Conservation (phyloP, 1,140 invertebrate species). For the Euwallacea fornicatus region DNA sequence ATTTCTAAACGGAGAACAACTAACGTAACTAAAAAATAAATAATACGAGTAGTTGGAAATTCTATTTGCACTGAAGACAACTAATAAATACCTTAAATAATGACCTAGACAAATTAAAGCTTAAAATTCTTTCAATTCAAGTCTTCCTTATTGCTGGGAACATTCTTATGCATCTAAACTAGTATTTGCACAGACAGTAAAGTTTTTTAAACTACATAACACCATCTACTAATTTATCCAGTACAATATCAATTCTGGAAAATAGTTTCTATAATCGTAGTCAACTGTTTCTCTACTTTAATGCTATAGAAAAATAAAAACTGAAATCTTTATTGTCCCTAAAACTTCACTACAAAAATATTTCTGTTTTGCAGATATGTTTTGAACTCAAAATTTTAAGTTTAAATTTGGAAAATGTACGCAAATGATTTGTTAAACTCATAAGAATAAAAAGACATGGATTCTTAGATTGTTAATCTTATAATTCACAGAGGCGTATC, state of each 20-base stretch:
- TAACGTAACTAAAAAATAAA: background rate
- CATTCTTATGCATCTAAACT: background rate
- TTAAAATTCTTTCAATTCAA: background rate
- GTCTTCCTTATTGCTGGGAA: constrained; percentile 2
- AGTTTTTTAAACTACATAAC: constrained; percentile 1
- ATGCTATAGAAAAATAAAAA: too few species aligned
- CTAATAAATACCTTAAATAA: background rate
- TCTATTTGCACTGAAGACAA: background rate
- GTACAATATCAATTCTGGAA: background rate
- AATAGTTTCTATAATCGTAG: background rate
- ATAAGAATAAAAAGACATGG: too few species aligned
- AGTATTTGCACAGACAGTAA: too few species aligned
- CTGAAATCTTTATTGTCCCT: too few species aligned
- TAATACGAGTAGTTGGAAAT: background rate
- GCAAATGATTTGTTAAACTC: too few species aligned
- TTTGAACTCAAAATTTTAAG: too few species aligned
- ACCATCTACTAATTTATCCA: constrained; percentile 1
- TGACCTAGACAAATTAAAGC: background rate
- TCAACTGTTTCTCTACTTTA: too few species aligned
- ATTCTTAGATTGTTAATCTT: too few species aligned
- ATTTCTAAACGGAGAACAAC: background rate
- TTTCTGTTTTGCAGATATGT: too few species aligned
- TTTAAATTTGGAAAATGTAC: too few species aligned
- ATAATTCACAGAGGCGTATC: too few species aligned
- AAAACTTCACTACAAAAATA: too few species aligned